These are phyloP conservation scores for Melanocharis versteri DNA, from an alignment of 2,113 vertebrate genomes.

Conservation along the genomic window DNA sequence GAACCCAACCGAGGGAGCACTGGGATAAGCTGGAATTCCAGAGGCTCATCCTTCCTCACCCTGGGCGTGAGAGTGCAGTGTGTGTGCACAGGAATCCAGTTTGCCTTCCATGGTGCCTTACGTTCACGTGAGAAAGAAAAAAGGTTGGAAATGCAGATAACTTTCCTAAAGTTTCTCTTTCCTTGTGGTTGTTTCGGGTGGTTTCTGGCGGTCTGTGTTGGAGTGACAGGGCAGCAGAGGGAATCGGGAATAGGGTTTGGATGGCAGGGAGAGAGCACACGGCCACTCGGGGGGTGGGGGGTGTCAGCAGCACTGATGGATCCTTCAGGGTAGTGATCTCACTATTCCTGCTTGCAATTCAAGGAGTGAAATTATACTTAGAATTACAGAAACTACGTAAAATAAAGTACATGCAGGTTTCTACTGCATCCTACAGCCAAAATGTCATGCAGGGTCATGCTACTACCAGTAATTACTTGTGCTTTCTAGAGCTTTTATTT, in stretches of 20 bases:
- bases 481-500: neutral
- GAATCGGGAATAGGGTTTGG: neutral
- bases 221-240: neutral
- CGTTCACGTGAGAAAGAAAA: no score
- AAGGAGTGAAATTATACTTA: neutral
- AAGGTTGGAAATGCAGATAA: accelerated
- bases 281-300: no score
- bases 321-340: neutral
- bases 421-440: neutral
- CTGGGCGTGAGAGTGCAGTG: neutral
- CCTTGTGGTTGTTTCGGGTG: accelerated
- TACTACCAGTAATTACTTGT: neutral
- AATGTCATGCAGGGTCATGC: neutral
- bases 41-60: neutral
- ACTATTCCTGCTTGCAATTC: neutral
- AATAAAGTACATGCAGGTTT: neutral
- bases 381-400: neutral
- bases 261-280: neutral
- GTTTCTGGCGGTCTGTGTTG: neutral
- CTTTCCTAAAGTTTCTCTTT: neutral
- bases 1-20: accelerated
- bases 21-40: accelerated
- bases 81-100: accelerated
- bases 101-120: neutral
- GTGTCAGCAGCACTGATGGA: neutral